phyloP scores from a whole-genome alignment of 2,797 vertebrate genomes.

The Picus viridis region DNA sequence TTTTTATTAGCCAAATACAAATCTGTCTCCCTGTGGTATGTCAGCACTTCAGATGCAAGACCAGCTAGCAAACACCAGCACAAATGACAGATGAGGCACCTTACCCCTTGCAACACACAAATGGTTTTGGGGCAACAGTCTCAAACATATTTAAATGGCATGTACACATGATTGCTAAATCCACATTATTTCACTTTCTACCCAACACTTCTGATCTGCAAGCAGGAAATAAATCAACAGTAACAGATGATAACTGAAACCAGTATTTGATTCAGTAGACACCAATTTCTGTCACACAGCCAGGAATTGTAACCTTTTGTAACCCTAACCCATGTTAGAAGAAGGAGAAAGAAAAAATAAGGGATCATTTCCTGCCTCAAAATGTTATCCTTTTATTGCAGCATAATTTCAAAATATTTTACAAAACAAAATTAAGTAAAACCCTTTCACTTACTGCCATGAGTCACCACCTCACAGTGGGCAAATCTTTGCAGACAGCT shows the following conservation, averaged over 20 bases:
- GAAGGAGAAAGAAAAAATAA: neutral
- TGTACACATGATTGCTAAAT: neutral
- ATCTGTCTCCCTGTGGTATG: neutral
- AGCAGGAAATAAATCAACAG: neutral
- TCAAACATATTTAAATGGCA: neutral
- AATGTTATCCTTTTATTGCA: neutral
- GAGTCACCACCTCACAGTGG: neutral
- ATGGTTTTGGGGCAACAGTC: neutral
- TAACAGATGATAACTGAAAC: neutral
- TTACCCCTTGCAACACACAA: neutral
- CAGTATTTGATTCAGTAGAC: neutral
- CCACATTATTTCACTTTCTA: neutral
- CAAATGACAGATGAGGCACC: neutral
- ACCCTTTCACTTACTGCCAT: neutral
- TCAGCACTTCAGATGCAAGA: neutral
- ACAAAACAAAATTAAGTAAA: neutral
- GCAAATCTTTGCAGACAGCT: neutral
- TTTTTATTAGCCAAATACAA: neutral
- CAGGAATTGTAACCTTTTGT: neutral
- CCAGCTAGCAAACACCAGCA: neutral
- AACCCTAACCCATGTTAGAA: neutral
- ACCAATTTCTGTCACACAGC: neutral
- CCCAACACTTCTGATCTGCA: neutral
- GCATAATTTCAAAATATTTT: neutral
- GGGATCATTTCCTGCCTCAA: neutral